These are phyloP conservation scores for Turnix velox DNA, from an alignment of 2,113 vertebrate species.

Conservation along the genomic window DNA sequence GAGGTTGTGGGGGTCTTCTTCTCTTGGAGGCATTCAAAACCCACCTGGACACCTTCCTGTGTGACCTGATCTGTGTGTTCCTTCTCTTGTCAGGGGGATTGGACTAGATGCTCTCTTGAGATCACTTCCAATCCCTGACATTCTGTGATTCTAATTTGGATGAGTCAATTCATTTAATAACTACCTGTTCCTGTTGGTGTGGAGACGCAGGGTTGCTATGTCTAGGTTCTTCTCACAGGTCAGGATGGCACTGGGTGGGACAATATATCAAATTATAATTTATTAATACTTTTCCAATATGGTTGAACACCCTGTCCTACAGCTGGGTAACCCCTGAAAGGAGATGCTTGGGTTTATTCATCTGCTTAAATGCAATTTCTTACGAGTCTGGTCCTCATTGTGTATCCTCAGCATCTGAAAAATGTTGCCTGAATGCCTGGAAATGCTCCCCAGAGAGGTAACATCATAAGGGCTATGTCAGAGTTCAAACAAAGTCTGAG, in stretches of 20 bases:
- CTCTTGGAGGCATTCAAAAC: too few species aligned
- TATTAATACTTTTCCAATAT: accelerated
- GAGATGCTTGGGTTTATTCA: not conserved
- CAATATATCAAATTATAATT: not conserved
- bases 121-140: too few species aligned
- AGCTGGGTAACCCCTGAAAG: not conserved
- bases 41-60: too few species aligned
- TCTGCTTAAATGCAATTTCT: not conserved
- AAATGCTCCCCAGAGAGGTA: not conserved
- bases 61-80: too few species aligned
- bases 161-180: not conserved
- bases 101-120: too few species aligned
- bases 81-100: too few species aligned
- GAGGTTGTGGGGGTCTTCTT: too few species aligned
- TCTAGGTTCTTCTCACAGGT: not conserved
- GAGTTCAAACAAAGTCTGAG: not conserved
- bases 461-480: not conserved
- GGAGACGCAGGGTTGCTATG: not conserved
- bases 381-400: not conserved
- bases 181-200: not conserved
- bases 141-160: too few species aligned
- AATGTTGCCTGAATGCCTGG: not conserved
- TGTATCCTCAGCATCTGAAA: not conserved
- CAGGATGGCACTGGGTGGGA: not conserved
- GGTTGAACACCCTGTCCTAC: not conserved